These are phyloP conservation scores for Lepidocyrtinus sp. DNA, from an alignment of 2,888 invertebrate genomes.

Conservation along the genomic window DNA sequence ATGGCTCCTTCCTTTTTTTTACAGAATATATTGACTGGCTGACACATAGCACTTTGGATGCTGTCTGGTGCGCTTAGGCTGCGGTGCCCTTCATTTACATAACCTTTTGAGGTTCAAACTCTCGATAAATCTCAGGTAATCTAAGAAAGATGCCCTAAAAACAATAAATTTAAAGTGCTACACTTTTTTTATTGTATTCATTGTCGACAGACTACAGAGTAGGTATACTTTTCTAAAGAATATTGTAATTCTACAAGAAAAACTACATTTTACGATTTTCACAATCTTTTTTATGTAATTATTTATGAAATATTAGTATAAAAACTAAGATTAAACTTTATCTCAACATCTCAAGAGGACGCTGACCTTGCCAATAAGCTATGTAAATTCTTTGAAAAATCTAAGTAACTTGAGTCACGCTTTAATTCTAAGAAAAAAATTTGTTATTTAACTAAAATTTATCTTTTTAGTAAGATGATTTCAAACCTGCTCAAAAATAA, in stretches of 20 bases:
- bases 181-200: background rate
- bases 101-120: background rate
- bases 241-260: background rate
- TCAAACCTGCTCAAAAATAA: too few species aligned
- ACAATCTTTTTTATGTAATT: too few species aligned
- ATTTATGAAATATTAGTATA: too few species aligned
- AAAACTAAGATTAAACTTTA: too few species aligned
- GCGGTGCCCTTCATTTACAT: background rate
- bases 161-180: background rate
- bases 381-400: too few species aligned
- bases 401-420: too few species aligned
- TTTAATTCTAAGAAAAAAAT: too few species aligned
- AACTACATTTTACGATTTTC: too few species aligned
- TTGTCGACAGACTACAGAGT: background rate
- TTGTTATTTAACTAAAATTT: too few species aligned
- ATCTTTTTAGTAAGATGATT: too few species aligned
- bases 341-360: too few species aligned
- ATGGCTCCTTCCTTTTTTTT: conserved; percentile 19
- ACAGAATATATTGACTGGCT: conserved; percentile 61
- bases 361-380: too few species aligned
- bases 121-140: background rate
- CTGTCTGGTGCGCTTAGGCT: conserved; percentile 49
- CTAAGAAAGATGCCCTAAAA: background rate
- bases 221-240: background rate
- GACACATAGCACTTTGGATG: conserved; percentile 52